Evolutionary conservation across 2,888 invertebrate species (phyloP), one percentile per base, ranked within the genome.

Genomic region (Villa cingulata): DNA sequence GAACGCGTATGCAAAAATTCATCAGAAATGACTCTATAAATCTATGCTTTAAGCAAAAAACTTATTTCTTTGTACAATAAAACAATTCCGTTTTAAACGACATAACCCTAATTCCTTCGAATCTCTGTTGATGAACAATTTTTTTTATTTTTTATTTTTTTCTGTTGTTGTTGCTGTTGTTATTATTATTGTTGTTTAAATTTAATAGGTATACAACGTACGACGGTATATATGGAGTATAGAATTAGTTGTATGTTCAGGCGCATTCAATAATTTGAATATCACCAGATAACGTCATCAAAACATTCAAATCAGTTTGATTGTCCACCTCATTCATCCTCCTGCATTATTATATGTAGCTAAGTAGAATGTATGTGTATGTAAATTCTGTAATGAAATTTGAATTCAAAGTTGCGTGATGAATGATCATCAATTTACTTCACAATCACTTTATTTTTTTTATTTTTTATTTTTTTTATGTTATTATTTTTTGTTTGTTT

Each of bases 271-370:
- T 46, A 51, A 51, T 51, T 51, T 49, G 49, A 51, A 51, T 51
- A 49, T 49, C 48, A 48, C 45, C 45, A 51, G 51, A 51, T 51
- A 51, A 51, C 48, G 48, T 49, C 51, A 51, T 51, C 49, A 43
- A 49, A 47, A 49, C 49, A 51, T 51, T 51, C 49, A 51, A 51
- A 49, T 51, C 45, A 51, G 51, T 41, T 44, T 38, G 45, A 45
- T 47, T 45, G 45, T 41, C 48, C 37, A 36, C 37, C 37, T 39
- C 20, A 16, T 45, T 16, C 14, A 27, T 32, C 20, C 29, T 23
- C 29, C 10, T 5, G 12, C 29, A 32, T 32, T 12, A 9, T 32
- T 32, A 32, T 27, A 27, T 27, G 27, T n/a, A n/a, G n/a, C n/a
- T n/a, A n/a, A n/a, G n/a, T n/a, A n/a, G n/a, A n/a, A n/a, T n/a